Evolutionary conservation across 2,797 vertebrate species (phyloP).

Genomic region (Nannoperca australis): DNA sequence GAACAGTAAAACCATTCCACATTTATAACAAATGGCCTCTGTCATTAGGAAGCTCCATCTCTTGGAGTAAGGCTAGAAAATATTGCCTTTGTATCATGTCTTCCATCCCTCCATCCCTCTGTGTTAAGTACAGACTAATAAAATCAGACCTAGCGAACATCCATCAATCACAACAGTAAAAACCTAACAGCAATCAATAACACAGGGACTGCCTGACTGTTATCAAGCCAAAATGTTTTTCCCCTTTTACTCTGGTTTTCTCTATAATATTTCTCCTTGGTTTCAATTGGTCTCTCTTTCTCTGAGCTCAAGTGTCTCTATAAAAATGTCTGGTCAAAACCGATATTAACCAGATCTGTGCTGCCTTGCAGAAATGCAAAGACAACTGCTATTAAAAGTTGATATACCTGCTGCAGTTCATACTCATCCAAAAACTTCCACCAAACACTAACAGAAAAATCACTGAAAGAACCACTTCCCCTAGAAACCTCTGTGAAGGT

Average conservation of each 20-base stretch:
- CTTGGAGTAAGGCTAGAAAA: slow-evolving; percentile 37
- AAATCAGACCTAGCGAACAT: slow-evolving; percentile 60
- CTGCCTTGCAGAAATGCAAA: slow-evolving; percentile 36
- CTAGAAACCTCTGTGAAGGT: slow-evolving; percentile 31
- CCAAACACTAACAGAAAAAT: slow-evolving; percentile 33
- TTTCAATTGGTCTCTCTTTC: slow-evolving; percentile 37
- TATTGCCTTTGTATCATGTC: slow-evolving; percentile 39
- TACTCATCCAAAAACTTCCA: slow-evolving; percentile 42
- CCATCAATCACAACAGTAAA: slow-evolving; percentile 72
- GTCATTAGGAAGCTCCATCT: slow-evolving; percentile 47
- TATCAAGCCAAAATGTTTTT: slow-evolving; percentile 50
- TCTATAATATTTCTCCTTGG: slow-evolving; percentile 22
- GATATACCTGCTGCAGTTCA: slow-evolving; percentile 23
- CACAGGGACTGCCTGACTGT: slow-evolving; percentile 22
- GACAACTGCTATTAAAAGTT: slow-evolving; percentile 37
- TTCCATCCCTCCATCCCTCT: slow-evolving; percentile 26
- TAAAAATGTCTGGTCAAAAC: slow-evolving; percentile 24
- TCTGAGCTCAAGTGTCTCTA: slow-evolving; percentile 21
- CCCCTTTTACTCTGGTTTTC: neutral
- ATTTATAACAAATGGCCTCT: slow-evolving; percentile 52
- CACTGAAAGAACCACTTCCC: slow-evolving; percentile 17
- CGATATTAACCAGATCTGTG: slow-evolving; percentile 18
- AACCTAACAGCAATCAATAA: slow-evolving; percentile 66
- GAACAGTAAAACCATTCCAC: slow-evolving; percentile 32
- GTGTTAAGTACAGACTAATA: slow-evolving; percentile 66